Evolutionary conservation across 2,113 vertebrate species (phyloP).

Genomic region (Elanoides forficatus): DNA sequence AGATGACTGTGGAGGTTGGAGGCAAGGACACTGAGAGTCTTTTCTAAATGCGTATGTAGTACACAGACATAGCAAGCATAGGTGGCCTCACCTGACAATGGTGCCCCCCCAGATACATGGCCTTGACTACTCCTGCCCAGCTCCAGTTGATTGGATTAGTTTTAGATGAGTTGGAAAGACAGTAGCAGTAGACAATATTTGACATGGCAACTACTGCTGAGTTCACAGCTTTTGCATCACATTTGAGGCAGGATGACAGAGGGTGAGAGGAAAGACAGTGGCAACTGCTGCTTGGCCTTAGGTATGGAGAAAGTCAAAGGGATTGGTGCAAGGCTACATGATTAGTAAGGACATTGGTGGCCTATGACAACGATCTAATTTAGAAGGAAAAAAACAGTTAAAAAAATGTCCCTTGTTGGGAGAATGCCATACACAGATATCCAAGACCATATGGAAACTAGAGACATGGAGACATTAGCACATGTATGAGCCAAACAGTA

Average conservation of each 20-base stretch:
- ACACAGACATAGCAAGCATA: neutral
- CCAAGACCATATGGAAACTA: neutral
- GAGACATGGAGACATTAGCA: neutral
- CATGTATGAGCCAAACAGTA: neutral
- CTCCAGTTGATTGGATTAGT: neutral
- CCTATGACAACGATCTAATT: neutral
- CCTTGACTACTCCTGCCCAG: neutral
- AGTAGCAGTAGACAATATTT: neutral
- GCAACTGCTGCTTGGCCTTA: neutral
- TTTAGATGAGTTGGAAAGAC: neutral
- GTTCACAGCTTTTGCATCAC: neutral
- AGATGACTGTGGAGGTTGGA: neutral
- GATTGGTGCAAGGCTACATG: neutral
- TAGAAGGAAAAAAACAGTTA: neutral
- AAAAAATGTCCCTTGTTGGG: neutral
- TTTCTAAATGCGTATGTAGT: neutral
- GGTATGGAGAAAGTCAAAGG: neutral
- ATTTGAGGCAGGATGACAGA: neutral
- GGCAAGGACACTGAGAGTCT: neutral
- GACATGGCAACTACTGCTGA: neutral
- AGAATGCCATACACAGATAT: neutral
- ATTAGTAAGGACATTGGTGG: neutral
- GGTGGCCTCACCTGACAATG: neutral
- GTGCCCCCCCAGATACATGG: accelerated
- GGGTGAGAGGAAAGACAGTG: neutral